phyloP scores from a whole-genome alignment of 2,113 vertebrate species.

The Tenrec ecaudatus region DNA sequence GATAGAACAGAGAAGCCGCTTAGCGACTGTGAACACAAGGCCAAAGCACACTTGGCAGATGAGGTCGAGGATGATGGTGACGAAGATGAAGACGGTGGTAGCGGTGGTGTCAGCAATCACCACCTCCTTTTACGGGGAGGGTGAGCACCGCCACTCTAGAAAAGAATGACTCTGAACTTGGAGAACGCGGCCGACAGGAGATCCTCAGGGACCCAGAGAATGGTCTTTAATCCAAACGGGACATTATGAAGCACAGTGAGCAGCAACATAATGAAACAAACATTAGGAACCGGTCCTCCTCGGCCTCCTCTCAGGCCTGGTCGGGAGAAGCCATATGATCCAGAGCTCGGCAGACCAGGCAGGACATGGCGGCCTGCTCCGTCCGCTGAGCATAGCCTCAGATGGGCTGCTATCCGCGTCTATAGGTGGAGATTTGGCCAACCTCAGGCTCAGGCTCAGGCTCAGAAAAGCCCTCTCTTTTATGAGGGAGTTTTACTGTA shows the following conservation, averaged over 20 bases:
- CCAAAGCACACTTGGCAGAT: background rate
- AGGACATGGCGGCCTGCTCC: background rate
- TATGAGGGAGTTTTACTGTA: background rate
- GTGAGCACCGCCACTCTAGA: background rate
- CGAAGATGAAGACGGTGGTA: rapidly evolving
- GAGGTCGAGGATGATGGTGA: rapidly evolving
- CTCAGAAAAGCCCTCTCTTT: background rate
- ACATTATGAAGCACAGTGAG: background rate
- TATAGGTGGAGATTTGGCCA: background rate
- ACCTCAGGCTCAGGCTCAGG: background rate
- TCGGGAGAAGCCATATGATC: background rate
- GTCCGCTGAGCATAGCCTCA: background rate
- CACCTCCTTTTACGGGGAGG: too few species aligned
- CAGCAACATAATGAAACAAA: too few species aligned
- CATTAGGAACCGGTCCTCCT: background rate
- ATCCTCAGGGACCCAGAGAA: background rate
- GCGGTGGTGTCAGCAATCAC: too few species aligned
- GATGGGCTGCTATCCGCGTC: background rate
- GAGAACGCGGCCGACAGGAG: background rate
- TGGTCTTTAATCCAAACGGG: background rate
- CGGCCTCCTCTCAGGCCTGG: background rate
- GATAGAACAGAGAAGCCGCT: background rate
- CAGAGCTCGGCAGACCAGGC: background rate
- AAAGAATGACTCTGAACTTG: background rate
- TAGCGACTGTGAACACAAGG: background rate